Conservation (phyloP, 2,797 vertebrate species). For the Myotis vivesi region DNA sequence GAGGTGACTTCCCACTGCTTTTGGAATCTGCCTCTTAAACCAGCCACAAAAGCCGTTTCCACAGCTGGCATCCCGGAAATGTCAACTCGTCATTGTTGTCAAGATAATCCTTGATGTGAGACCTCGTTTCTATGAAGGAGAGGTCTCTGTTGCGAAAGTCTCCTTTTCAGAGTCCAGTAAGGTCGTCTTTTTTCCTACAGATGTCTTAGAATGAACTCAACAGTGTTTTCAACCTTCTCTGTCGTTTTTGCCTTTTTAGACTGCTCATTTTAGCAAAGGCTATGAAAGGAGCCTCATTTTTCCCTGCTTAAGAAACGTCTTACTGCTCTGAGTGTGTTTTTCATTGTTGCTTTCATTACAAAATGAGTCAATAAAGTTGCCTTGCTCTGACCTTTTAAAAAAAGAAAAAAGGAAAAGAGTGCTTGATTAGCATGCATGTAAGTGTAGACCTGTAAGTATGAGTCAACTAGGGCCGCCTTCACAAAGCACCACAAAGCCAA, state of each 20-base stretch:
- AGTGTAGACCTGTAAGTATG: rapidly evolving
- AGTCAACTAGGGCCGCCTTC: neutral
- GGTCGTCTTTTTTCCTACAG: neutral
- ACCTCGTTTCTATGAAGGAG: neutral
- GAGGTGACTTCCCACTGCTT: neutral
- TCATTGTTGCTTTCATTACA: neutral
- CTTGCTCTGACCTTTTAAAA: neutral
- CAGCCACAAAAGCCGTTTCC: neutral
- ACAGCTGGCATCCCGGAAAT: neutral
- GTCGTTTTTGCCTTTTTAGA: neutral
- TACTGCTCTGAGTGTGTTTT: neutral
- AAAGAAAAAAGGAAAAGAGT: neutral
- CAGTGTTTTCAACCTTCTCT: neutral
- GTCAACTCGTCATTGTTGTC: conserved; percentile 19
- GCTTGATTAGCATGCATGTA: neutral
- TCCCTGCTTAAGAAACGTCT: neutral
- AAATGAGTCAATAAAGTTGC: neutral
- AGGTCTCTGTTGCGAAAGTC: neutral
- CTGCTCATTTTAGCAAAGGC: neutral
- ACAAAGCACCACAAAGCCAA: neutral
- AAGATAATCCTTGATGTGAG: neutral
- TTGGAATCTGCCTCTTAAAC: neutral
- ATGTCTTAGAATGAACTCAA: neutral
- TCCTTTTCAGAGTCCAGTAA: neutral
- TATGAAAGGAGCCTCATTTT: neutral